A percentile compares a stretch with the other conserved stretches of the same genome.
Conservation (phyloP, 2,797 vertebrate species). For the Enteromius thamalakanensis region DNA sequence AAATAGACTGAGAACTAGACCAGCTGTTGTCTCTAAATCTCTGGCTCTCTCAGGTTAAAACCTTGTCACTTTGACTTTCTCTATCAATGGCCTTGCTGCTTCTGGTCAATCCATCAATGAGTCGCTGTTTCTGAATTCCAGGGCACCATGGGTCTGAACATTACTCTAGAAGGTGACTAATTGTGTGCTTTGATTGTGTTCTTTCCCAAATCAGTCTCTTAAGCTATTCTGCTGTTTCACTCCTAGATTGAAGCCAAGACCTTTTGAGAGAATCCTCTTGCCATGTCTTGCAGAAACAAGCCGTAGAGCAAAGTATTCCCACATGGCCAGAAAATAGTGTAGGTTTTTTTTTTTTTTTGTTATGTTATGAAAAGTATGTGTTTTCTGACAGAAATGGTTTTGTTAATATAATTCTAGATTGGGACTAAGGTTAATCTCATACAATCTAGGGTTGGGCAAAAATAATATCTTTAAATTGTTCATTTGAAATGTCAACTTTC, state of each 20-base stretch:
- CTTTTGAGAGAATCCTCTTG: constrained; percentile 3
- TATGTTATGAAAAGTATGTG: not conserved
- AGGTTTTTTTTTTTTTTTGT: not conserved
- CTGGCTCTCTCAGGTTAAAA: not conserved
- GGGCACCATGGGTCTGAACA: constrained; percentile 19
- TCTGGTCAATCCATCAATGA: constrained; percentile 16
- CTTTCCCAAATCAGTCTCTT: constrained; percentile 28
- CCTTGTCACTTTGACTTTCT: constrained; percentile 2
- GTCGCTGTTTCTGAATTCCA: constrained; percentile 17
- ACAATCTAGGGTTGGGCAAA: not conserved
- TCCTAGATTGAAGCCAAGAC: constrained; percentile 33
- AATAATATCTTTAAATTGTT: not conserved
- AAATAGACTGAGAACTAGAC: constrained; percentile 11
- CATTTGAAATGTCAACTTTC: not conserved
- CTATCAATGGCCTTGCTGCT: not conserved
- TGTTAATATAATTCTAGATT: not conserved
- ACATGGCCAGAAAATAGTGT: not conserved
- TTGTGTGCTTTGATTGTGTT: not conserved
- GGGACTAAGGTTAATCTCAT: not conserved
- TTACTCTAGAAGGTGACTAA: constrained; percentile 27
- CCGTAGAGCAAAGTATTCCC: not conserved
- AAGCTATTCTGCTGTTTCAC: constrained; percentile 36
- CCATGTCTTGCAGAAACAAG: too few relatives aligned
- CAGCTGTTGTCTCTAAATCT: not conserved
- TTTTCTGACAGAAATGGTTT: not conserved